phyloP scores from a whole-genome alignment of 2,113 vertebrate genomes.

The Siphamia tubifer region DNA sequence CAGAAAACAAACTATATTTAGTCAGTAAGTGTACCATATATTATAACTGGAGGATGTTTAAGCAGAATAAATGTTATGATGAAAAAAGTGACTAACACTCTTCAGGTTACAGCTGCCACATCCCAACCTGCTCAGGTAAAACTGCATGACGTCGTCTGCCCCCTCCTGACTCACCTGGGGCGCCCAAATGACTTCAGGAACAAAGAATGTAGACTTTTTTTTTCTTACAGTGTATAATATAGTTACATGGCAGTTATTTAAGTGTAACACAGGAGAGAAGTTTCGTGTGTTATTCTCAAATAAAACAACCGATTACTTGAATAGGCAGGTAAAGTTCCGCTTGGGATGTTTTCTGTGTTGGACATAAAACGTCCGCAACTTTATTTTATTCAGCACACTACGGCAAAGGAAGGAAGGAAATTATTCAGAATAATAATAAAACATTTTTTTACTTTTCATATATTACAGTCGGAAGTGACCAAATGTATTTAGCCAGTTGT shows the following conservation, averaged over 20 bases:
- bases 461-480: not conserved
- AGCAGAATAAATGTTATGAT: not conserved
- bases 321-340: conserved; percentile 51
- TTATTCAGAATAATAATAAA: no score
- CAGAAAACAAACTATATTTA: not conserved
- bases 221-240: not conserved
- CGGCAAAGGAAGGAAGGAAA: not conserved
- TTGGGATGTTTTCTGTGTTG: conserved; percentile 3
- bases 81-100: not conserved
- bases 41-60: not conserved
- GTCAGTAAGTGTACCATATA: not conserved
- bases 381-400: not conserved
- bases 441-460: no score
- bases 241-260: not conserved
- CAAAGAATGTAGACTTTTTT: conserved; percentile 48
- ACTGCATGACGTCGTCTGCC: conserved; percentile 57
- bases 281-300: not conserved
- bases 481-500: not conserved
- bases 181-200: conserved; percentile 40
- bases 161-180: conserved; percentile 54
- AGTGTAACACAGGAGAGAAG: not conserved
- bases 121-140: conserved; percentile 65
- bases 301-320: not conserved
- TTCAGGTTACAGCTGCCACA: conserved; percentile 7
- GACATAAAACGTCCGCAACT: not conserved